Conservation (phyloP, 2,888 invertebrate genomes). For the Hemaris fuciformis region DNA sequence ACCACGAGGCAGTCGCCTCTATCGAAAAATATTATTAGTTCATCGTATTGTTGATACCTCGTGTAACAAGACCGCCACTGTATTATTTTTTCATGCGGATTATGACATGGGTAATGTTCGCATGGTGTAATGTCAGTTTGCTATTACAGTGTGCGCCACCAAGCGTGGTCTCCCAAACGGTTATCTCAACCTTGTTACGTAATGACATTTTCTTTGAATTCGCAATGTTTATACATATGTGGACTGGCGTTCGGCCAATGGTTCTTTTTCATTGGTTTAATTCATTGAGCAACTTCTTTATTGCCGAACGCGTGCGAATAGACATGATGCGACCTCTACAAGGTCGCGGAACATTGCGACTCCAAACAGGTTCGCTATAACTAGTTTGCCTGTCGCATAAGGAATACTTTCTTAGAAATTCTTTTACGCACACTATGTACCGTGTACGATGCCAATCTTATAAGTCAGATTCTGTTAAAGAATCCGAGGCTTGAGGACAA, state of each 20-base stretch:
- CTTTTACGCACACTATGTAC: conserved; percentile 15
- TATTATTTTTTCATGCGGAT: conserved; percentile 5
- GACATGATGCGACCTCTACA: conserved; percentile 67
- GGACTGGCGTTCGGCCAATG: conserved; percentile 70
- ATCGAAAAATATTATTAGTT: neutral
- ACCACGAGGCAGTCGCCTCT: too few species aligned
- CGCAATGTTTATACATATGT: conserved; percentile 72
- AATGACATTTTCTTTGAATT: conserved; percentile 74
- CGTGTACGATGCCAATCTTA: neutral
- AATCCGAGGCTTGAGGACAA: neutral
- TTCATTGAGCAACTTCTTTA: conserved; percentile 76
- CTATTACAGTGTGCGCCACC: conserved; percentile 20
- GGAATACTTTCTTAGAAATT: conserved; percentile 37
- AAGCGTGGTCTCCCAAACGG: conserved; percentile 30
- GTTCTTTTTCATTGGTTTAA: conserved; percentile 76
- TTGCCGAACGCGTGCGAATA: conserved; percentile 63
- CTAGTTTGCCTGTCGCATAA: conserved; percentile 31
- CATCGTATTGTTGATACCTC: neutral
- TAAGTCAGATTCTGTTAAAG: neutral
- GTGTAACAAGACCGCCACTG: too few species aligned
- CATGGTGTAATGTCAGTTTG: conserved; percentile 17
- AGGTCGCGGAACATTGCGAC: conserved; percentile 59
- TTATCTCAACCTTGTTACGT: conserved; percentile 53
- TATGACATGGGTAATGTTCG: conserved; percentile 14
- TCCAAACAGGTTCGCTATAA: conserved; percentile 35